Conservation (phyloP, 2,888 invertebrate species). For the Drosophila putrida region DNA sequence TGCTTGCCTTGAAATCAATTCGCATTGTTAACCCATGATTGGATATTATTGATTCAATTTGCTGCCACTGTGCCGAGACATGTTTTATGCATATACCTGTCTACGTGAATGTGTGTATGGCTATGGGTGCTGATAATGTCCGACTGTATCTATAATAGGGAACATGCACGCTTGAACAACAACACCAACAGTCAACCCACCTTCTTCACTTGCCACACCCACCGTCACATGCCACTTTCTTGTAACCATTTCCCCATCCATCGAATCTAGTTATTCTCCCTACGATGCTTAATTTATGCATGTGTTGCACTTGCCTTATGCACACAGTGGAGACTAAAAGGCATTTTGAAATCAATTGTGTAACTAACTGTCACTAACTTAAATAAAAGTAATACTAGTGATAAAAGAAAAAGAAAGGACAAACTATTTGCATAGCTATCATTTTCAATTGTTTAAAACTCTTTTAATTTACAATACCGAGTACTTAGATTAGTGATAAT, state of each 20-base stretch:
- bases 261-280: slow-evolving; percentile 5
- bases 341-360: background rate
- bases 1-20: slow-evolving; percentile 78
- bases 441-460: too few species aligned
- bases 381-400: too few species aligned
- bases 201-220: slow-evolving; percentile 1
- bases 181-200: slow-evolving; percentile 23
- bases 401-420: too few species aligned
- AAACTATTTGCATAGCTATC: too few species aligned
- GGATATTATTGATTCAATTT: slow-evolving; percentile 84
- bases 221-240: background rate
- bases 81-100: slow-evolving; percentile 74
- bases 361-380: background rate
- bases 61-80: slow-evolving; percentile 75
- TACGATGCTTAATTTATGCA: slow-evolving; percentile 73
- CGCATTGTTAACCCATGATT: slow-evolving; percentile 83
- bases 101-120: slow-evolving; percentile 4
- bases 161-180: slow-evolving; percentile 61
- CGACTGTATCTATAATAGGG: slow-evolving; percentile 70
- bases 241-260: slow-evolving; percentile 1
- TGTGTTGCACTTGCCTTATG: slow-evolving; percentile 53
- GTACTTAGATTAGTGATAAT: too few species aligned
- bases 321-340: slow-evolving; percentile 47
- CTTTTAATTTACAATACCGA: too few species aligned
- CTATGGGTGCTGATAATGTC: slow-evolving; percentile 61